phyloP scores from a whole-genome alignment of 2,888 invertebrate species.

The Chloromyia formosa region DNA sequence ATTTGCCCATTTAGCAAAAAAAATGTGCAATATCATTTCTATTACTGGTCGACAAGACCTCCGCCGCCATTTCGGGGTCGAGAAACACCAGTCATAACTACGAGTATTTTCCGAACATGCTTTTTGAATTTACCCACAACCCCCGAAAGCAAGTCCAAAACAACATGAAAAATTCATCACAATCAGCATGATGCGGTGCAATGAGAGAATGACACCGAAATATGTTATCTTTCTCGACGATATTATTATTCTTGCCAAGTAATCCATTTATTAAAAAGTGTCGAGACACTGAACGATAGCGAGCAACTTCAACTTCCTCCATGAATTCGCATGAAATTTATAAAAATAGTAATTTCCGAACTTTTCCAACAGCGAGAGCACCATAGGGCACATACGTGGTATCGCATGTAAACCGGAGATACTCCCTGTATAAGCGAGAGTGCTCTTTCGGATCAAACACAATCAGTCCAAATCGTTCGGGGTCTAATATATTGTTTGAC shows the following conservation, averaged over 20 bases:
- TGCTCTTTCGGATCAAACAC: too few species aligned
- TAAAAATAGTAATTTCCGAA: slow-evolving; percentile 30
- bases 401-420: too few species aligned
- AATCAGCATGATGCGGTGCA: slow-evolving; percentile 33
- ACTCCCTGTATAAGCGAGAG: too few species aligned
- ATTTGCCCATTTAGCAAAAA: too few species aligned
- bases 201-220: background rate
- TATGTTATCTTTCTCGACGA: background rate
- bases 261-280: slow-evolving; percentile 46
- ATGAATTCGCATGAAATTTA: slow-evolving; percentile 24
- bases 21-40: too few species aligned
- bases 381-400: too few species aligned
- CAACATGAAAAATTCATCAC: slow-evolving; percentile 34
- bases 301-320: background rate
- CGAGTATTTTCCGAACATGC: too few species aligned
- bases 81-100: too few species aligned
- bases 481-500: slow-evolving; percentile 40
- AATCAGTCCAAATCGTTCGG: slow-evolving; percentile 11
- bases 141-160: too few species aligned
- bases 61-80: too few species aligned
- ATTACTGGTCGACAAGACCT: too few species aligned
- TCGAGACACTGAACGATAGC: background rate
- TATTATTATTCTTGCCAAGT: slow-evolving; percentile 45
- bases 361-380: background rate
- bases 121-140: too few species aligned